Evolutionary conservation across 2,888 invertebrate species (phyloP), one percentile per base, ranked within the genome.

Genomic region (Spodoptera littoralis): DNA sequence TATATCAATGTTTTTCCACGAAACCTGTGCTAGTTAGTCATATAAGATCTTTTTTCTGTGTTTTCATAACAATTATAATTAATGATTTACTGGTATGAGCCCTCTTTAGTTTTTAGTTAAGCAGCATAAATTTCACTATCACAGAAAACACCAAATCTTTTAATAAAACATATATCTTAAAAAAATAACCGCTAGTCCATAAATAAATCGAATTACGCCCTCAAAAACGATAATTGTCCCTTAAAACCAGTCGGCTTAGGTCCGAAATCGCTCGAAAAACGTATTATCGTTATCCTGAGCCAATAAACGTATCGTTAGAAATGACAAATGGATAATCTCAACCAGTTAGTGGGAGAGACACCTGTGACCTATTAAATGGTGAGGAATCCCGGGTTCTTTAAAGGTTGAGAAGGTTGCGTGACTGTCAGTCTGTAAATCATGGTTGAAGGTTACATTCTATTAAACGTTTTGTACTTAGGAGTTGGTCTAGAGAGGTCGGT

Each of bases 361-460:
- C 52, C 71, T 57, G 57, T 64, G 65, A 50, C 42, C 36, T 53
- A 27, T 46, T 63, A 63, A 41, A 42, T 18, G 70, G 5, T 36
- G 13, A 22, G 8, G 53, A 54, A 47, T 45, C 48, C 48, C 43
- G 45, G 45, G 44, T 30, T 56, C 41, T 41, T 24, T 53, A 41
- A 9, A 48, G n/a, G 22, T 13, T 49, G 4, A 12, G 27, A 70
- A 53, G 57, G 64, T 50, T 22, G 57, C 36, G 43, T 22, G 27
- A 13, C 53, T 57, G 57, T 53, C 70, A 57, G 27, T 56, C 60
- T 18, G 24, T 46, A 53, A 67, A 60, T 60, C 53, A 60, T 50
- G 49, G 41, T 43, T 56, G 18, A 70, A 70, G 52, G 53, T 43
- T 47, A 22, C 6, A 36, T 6, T 68, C 30, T 56, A 30, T 48